Conservation (phyloP, 2,797 vertebrate species). For the Enteromius mattozi region DNA sequence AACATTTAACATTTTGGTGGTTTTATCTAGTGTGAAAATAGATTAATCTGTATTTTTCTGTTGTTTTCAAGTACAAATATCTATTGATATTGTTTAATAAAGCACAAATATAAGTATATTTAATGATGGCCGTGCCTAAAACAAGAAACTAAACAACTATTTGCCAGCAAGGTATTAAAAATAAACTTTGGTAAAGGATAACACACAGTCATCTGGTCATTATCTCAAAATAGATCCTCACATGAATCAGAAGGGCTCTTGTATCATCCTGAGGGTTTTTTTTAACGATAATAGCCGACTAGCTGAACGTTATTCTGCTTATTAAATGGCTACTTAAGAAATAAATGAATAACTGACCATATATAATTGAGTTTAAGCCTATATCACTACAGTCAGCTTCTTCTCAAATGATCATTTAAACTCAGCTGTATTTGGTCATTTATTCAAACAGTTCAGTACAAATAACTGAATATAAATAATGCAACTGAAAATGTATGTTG, state of each 20-base stretch:
- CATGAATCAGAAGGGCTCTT: slow-evolving; percentile 2
- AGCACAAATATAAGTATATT: neutral
- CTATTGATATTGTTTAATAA: neutral
- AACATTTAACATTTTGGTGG: slow-evolving; percentile 20
- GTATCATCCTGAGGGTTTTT: neutral
- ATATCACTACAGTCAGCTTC: no score
- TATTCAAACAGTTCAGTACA: neutral
- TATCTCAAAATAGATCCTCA: slow-evolving; percentile 28
- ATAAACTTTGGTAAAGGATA: slow-evolving; percentile 20
- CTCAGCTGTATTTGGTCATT: no score
- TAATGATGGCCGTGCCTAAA: neutral
- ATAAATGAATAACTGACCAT: neutral
- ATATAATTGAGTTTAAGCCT: neutral
- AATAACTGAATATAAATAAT: neutral
- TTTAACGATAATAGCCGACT: neutral
- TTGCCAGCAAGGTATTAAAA: slow-evolving; percentile 13
- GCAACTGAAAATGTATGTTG: neutral
- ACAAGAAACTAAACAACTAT: neutral
- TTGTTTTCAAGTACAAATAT: neutral
- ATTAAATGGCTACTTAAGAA: neutral
- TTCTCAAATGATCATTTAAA: no score
- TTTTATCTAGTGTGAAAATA: slow-evolving; percentile 3
- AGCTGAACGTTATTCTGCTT: neutral
- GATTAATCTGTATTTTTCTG: neutral
- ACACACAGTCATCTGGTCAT: slow-evolving; percentile 4